Percentiles rank a stretch among this genome's conserved stretches.
Conservation (phyloP, 2,888 invertebrate genomes). For the Cyrtodaria siliqua region DNA sequence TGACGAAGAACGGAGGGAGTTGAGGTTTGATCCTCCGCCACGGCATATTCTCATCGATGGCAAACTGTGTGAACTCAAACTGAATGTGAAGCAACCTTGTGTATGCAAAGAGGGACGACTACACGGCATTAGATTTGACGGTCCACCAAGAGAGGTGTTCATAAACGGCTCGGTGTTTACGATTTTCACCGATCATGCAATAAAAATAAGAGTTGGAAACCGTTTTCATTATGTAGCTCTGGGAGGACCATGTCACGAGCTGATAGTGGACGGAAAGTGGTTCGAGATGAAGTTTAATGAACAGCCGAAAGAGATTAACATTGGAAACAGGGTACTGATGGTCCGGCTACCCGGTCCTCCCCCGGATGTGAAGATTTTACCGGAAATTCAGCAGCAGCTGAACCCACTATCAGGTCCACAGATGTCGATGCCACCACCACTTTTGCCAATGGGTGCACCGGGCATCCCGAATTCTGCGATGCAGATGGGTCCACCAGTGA, state of each 20-base stretch:
- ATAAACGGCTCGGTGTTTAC: constrained; percentile 92
- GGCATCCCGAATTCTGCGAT: constrained; percentile 3
- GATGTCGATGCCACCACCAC: constrained; percentile 3
- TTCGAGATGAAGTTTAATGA: constrained; percentile 96
- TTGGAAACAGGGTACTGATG: constrained; percentile 92
- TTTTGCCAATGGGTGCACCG: constrained; percentile 2
- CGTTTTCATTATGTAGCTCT: constrained; percentile 82
- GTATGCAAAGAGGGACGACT: constrained; percentile 85
- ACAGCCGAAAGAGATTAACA: constrained; percentile 92
- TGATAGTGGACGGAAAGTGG: constrained; percentile 85
- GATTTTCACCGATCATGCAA: constrained; percentile 80
- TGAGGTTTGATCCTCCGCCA: constrained; percentile 94
- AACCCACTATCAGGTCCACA: background rate
- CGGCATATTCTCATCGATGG: constrained; percentile 94
- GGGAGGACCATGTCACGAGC: constrained; percentile 85
- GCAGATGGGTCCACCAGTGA: constrained; percentile 13
- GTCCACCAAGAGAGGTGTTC: constrained; percentile 95
- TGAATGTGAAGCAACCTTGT: constrained; percentile 80
- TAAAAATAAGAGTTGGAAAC: constrained; percentile 86
- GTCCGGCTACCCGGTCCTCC: constrained; percentile 94
- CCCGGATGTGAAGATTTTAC: constrained; percentile 95
- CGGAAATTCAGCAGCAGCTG: constrained; percentile 39
- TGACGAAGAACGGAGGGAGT: constrained; percentile 91
- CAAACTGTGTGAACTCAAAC: constrained; percentile 80
- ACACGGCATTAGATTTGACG: constrained; percentile 93